Percentiles rank a stretch among this genome's conserved stretches.
Evolutionary conservation across 2,888 invertebrate genomes (phyloP).

Genomic region (Cosmia pyralina): DNA sequence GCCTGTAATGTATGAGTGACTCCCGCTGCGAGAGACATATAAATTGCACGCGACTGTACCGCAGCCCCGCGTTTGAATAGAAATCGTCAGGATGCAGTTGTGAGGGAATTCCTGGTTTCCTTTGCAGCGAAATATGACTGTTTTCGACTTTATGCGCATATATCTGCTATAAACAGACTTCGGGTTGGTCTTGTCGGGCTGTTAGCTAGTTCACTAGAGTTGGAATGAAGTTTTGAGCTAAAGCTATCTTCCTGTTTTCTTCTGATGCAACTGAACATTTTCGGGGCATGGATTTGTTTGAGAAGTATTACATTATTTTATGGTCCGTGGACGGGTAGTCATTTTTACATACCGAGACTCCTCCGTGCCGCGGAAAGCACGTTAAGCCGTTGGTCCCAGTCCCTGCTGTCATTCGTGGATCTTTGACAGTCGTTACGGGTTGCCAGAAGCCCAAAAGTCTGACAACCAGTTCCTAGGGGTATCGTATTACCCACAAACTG

Average conservation of each 20-base stretch:
- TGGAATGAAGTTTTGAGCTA: constrained; percentile 46
- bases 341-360: no score
- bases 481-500: no score
- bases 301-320: neutral
- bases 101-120: constrained; percentile 59
- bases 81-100: constrained; percentile 68
- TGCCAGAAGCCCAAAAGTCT: no score
- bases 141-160: constrained; percentile 62
- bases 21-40: constrained; percentile 84
- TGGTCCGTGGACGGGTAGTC: neutral
- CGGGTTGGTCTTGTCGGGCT: constrained; percentile 27
- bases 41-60: constrained; percentile 76
- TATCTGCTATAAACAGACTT: constrained; percentile 58
- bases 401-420: no score
- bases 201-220: constrained; percentile 15
- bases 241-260: constrained; percentile 39
- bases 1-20: constrained; percentile 72
- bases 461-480: no score
- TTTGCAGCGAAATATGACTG: constrained; percentile 59
- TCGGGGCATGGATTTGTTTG: neutral
- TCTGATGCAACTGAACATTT: constrained; percentile 5
- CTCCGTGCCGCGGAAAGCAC: no score
- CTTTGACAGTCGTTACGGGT: no score
- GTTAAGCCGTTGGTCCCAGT: no score
- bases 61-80: constrained; percentile 65